Base-by-base conservation (phyloP, 2,888 invertebrate species). In the Lochmaea crataegi region DNA sequence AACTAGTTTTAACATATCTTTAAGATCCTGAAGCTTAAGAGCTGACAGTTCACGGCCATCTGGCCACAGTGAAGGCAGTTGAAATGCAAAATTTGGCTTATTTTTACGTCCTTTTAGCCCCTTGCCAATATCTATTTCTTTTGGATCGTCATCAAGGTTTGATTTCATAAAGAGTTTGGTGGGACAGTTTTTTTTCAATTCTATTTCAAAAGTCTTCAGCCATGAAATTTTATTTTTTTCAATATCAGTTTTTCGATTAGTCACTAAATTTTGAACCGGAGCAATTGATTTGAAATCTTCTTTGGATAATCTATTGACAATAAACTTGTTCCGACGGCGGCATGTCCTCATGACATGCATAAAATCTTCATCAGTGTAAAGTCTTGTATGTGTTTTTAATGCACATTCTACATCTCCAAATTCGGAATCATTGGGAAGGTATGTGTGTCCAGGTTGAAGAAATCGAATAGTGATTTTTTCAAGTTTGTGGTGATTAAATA, bases 231-330 rank as follows among this genome's bases (percentile, higher is more conserved):
- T 71, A 10, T 72, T 38, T 45, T 45, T 45, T 11, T 45, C 14
- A 11, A 3, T 45, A 14, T 14, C 14, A 12, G 14, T 14, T 45
- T 70, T 76, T 26, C 71, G 32, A 26, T 71, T 71, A n/a, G 65
- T 65, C 5, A 65, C 58, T 16, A 45, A 66, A 73, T 72, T 70
- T 61, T 72, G 63, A 42, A 78, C 22, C 16, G 65, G 69, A 48
- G 42, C 45, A 10, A 68, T 66, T 18, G 74, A 72, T 58, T 72
- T 65, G 45, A 79, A 72, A 41, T 79, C 75, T 56, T 71, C 42
- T 61, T 53, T 45, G 42, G 32, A 32, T 32, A 32, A 45, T 45
- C 42, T 42, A 73, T 65, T 65, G 18, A 22, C 14, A 32, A 32
- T 32, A 32, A 32, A 32, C 32, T 32, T 32, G 32, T 32, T 7